A percentile compares a stretch with the other conserved stretches of the same genome.
Evolutionary conservation across 2,797 vertebrate genomes (phyloP).

Genomic region (Huso huso): DNA sequence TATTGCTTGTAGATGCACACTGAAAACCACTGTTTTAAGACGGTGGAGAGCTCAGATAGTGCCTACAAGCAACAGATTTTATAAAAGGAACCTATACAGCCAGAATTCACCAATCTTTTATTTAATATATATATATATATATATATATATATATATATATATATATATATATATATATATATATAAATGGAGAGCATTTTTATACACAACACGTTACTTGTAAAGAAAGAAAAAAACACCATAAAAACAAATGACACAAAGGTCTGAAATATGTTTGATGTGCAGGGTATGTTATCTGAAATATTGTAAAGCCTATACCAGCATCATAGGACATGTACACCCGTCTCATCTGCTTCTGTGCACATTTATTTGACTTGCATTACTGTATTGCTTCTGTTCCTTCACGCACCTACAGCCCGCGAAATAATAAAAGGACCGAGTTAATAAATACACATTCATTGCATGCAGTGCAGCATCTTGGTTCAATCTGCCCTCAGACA

Average conservation of each 20-base stretch:
- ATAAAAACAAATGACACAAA: background rate
- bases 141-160: no score
- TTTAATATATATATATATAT: no score
- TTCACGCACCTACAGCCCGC: background rate
- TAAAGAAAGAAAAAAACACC: no score
- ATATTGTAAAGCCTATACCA: background rate
- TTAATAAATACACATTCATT: background rate
- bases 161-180: no score
- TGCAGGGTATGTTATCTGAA: background rate
- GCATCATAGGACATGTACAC: background rate
- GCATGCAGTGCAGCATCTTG: background rate
- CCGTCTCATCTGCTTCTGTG: background rate
- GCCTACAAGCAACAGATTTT: no score
- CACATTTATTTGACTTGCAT: background rate
- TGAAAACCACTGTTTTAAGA: no score
- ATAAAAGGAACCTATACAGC: no score
- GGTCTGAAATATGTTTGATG: background rate
- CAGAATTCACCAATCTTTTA: no score
- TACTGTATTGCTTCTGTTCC: background rate
- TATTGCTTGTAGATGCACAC: no score
- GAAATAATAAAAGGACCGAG: slow-evolving; percentile 4
- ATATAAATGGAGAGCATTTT: background rate
- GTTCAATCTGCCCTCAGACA: slow-evolving; percentile 5
- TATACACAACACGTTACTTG: background rate
- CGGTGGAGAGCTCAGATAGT: no score